Base-by-base conservation (phyloP, 2,888 invertebrate genomes). In the Parnassius smintheus region DNA sequence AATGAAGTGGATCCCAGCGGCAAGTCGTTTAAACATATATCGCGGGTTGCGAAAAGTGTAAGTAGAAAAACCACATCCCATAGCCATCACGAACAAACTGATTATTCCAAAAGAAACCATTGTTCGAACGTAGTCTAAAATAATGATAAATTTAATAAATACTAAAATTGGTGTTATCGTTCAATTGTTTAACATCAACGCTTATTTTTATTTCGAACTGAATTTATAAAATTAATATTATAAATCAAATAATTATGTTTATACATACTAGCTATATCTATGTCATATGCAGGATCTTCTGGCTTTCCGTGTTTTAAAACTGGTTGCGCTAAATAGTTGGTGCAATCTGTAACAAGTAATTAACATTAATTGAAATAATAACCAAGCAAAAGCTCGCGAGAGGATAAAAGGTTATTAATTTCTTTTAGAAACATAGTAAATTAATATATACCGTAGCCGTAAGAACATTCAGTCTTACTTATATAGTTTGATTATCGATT, bases 11-110 rank as follows among this genome's bases (percentile, higher is more conserved):
- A 97, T 95, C 22, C 96, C 95, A 0, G 96, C 96, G 3, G 97
- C 96, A 35, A 97, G 92, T 48, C 97, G 92, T 81, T 97, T 97
- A 89, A 96, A 97, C 95, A 96, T 97, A 81, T 97, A 97, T 4
- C 97, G 93, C 2, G 96, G 96, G 78, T 97, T 96, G 70, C 93
- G 92, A 80, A 97, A 96, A 13, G 97, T 96, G 81, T 97, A 97
- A 68, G 95, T 93, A 8, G 97, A 96, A 82, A 97, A 97, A 2
- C 95, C 93, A 59, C 96, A 94, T 0, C 96, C 96, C 94, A 97
- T 94, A 52, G 94, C 83, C 95, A 97, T 96, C 51, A 97, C 93
- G 69, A 96, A 93, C 62, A 97, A 81, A 66, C 96, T 96, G 75
- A 97, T 96, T 70, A 96, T 94, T 53, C 96, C 96, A 79, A 97